Evolutionary conservation across 2,797 vertebrate species (phyloP).

Genomic region (Poeciliopsis presidionis): DNA sequence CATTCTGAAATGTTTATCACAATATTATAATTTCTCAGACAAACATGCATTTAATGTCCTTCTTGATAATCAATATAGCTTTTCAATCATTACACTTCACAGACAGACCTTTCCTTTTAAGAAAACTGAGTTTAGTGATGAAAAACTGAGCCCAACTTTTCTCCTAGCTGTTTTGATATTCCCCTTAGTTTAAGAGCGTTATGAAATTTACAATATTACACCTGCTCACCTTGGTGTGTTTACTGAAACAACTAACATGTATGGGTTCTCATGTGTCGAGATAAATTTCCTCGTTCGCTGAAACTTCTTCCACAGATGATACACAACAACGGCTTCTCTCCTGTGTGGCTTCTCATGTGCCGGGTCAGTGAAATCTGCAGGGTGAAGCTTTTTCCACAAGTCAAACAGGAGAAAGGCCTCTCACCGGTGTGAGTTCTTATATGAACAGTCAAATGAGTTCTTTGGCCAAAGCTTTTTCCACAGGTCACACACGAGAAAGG

Average conservation of each 20-base stretch:
- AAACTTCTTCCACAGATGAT: neutral
- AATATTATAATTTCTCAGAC: neutral
- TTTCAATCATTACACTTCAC: neutral
- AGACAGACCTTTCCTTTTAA: neutral
- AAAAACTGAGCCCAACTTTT: neutral
- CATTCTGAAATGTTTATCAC: neutral
- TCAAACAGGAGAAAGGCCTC: neutral
- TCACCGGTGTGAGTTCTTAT: neutral
- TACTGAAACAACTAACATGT: neutral
- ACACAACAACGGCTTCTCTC: neutral
- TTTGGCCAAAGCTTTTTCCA: neutral
- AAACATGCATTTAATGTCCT: neutral
- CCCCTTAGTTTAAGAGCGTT: neutral
- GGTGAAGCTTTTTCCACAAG: neutral
- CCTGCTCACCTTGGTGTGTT: neutral
- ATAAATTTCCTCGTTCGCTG: slow-evolving; percentile 1
- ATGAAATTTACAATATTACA: neutral
- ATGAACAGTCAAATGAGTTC: slow-evolving; percentile 1
- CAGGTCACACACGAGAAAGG: neutral
- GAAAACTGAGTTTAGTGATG: neutral
- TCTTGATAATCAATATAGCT: neutral
- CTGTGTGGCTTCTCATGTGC: slow-evolving; percentile 5
- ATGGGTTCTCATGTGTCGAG: slow-evolving; percentile 1
- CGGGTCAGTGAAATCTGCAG: neutral
- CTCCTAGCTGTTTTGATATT: neutral